Percentiles rank a stretch among this genome's conserved stretches.
Evolutionary conservation across 2,113 vertebrate genomes (phyloP).

Genomic region (Semnornis frantzii): DNA sequence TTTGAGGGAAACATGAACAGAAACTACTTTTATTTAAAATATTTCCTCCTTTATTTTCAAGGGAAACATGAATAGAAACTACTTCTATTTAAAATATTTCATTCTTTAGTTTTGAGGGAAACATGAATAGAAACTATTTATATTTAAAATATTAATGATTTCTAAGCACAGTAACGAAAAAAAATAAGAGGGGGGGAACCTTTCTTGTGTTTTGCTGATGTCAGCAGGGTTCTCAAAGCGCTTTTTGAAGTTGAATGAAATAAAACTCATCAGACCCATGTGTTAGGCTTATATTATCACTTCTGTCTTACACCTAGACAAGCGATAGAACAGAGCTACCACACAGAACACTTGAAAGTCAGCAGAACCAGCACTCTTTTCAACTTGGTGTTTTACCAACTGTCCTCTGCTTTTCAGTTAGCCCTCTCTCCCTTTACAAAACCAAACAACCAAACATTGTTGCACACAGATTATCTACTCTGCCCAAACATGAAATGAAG

Average conservation of each 20-base stretch:
- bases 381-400: neutral
- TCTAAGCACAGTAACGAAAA: neutral
- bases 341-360: fast-evolving
- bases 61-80: too few relatives aligned
- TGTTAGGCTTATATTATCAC: neutral
- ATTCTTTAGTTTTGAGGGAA: too few relatives aligned
- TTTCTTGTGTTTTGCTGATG: neutral
- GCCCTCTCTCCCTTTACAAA: neutral
- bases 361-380: neutral
- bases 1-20: too few relatives aligned
- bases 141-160: neutral
- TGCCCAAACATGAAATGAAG: neutral
- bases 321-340: neutral
- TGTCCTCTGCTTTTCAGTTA: neutral
- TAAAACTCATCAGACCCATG: neutral
- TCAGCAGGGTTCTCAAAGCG: neutral
- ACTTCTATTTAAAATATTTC: too few relatives aligned
- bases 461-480: neutral
- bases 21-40: too few relatives aligned
- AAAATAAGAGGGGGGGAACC: neutral
- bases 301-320: neutral
- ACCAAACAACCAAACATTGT: neutral
- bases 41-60: too few relatives aligned
- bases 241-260: neutral
- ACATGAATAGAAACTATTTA: too few relatives aligned